A percentile compares a stretch with the other conserved stretches of the same genome.
phyloP scores from a whole-genome alignment of 2,113 vertebrate genomes.

The Rhodinocichla rosea region DNA sequence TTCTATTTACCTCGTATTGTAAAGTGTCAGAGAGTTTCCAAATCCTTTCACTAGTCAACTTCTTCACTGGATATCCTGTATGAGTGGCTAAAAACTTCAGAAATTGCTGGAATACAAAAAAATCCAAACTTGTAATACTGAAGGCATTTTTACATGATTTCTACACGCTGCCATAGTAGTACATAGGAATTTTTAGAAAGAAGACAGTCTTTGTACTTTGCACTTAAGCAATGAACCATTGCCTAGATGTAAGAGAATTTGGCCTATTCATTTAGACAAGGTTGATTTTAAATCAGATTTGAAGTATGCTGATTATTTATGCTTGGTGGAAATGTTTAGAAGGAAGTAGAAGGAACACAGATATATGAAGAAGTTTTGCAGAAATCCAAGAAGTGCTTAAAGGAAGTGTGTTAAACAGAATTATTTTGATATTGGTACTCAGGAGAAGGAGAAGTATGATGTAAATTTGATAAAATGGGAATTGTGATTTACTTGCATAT shows the following conservation, averaged over 20 bases:
- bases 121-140: background rate
- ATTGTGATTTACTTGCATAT: background rate
- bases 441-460: background rate
- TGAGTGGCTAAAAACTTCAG: constrained; percentile 37
- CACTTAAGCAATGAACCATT: background rate
- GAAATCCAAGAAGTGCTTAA: background rate
- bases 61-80: constrained; percentile 40
- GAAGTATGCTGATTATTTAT: background rate
- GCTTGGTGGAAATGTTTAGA: background rate
- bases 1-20: constrained; percentile 54
- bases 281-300: background rate
- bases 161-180: background rate
- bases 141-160: background rate
- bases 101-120: constrained; percentile 50
- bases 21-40: constrained; percentile 56
- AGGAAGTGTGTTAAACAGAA: background rate
- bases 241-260: background rate
- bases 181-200: background rate
- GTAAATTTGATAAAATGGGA: background rate
- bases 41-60: constrained; percentile 1
- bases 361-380: background rate
- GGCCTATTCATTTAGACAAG: background rate
- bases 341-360: background rate
- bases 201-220: background rate
- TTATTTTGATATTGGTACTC: background rate